Percentiles rank a stretch among this genome's conserved stretches.
Evolutionary conservation across 2,113 vertebrate species (phyloP).

Genomic region (Carettochelys insculpta): DNA sequence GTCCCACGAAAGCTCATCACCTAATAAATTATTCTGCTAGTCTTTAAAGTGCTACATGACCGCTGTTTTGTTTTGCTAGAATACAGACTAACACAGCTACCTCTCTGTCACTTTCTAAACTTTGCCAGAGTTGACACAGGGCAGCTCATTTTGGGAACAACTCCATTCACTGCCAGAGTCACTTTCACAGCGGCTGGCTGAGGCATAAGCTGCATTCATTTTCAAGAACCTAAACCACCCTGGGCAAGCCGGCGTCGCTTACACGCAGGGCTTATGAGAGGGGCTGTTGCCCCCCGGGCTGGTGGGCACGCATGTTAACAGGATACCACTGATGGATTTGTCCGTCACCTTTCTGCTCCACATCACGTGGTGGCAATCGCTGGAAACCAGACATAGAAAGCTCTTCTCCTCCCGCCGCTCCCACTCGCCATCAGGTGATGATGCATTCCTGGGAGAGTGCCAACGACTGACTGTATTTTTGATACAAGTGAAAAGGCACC

Average conservation of each 20-base stretch:
- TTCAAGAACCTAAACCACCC: background rate
- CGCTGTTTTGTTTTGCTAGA: too few relatives aligned
- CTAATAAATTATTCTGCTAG: too few relatives aligned
- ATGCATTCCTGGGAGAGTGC: background rate
- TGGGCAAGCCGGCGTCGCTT: background rate
- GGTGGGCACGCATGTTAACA: background rate
- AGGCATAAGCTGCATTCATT: background rate
- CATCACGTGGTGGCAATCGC: too few relatives aligned
- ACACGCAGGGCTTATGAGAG: background rate
- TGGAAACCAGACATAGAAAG: background rate
- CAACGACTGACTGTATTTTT: too few relatives aligned
- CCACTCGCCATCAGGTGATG: too few relatives aligned
- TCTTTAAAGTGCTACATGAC: too few relatives aligned
- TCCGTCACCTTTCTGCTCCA: background rate
- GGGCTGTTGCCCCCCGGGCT: background rate
- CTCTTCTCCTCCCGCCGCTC: background rate
- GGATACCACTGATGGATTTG: background rate
- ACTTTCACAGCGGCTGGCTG: background rate
- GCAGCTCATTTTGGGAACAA: background rate
- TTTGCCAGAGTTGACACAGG: accelerated
- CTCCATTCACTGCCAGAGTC: background rate
- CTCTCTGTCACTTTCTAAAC: too few relatives aligned
- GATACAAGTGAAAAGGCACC: background rate
- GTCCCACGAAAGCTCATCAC: too few relatives aligned
- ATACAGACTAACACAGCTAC: too few relatives aligned